A percentile compares a stretch with the other conserved stretches of the same genome.
phyloP scores from a whole-genome alignment of 2,113 vertebrate genomes.

The Siphamia tubifer region DNA sequence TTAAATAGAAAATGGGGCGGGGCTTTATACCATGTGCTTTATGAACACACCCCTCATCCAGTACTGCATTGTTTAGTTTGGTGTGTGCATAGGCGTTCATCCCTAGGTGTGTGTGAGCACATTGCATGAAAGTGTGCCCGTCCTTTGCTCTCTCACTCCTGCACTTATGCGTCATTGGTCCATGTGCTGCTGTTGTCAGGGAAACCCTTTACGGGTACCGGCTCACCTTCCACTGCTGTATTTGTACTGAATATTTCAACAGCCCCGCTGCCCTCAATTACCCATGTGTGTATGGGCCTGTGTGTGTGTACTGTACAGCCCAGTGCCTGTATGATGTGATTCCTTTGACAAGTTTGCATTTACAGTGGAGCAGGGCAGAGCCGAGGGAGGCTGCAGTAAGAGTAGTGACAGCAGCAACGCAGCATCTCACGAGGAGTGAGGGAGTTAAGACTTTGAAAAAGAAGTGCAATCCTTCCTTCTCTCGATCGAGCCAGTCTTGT shows the following conservation, averaged over 20 bases:
- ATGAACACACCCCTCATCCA: slow-evolving; percentile 28
- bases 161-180: slow-evolving; percentile 69
- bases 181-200: slow-evolving; percentile 85
- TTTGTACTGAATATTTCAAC: slow-evolving; percentile 84
- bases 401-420: slow-evolving; percentile 39
- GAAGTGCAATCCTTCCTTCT: slow-evolving; percentile 33
- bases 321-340: slow-evolving; percentile 18
- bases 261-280: slow-evolving; percentile 32
- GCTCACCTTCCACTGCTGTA: slow-evolving; percentile 79
- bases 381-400: slow-evolving; percentile 19
- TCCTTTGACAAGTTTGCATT: slow-evolving; percentile 42
- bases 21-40: slow-evolving; percentile 47
- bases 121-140: slow-evolving; percentile 9
- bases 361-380: slow-evolving; percentile 2
- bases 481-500: slow-evolving; percentile 37
- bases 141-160: neutral
- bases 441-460: slow-evolving; percentile 10
- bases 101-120: neutral
- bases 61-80: slow-evolving; percentile 36
- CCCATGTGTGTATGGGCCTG: neutral
- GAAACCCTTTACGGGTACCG: slow-evolving; percentile 79
- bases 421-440: slow-evolving; percentile 46
- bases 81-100: slow-evolving; percentile 8
- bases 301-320: neutral
- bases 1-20: slow-evolving; percentile 44